Conservation (phyloP, 2,888 invertebrate species). For the Chesias legatella region DNA sequence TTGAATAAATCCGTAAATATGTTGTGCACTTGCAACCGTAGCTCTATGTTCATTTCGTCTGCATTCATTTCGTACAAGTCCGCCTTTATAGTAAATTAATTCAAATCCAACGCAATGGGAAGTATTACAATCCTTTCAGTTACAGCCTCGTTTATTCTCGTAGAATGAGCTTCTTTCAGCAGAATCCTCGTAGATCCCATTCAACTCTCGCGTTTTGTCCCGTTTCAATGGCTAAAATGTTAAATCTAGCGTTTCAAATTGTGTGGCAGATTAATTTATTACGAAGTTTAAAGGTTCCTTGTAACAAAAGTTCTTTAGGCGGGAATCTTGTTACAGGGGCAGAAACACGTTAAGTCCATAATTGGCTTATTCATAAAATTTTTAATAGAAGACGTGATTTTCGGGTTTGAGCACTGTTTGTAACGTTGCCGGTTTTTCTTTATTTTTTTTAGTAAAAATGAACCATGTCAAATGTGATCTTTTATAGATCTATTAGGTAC, state of each 20-base stretch:
- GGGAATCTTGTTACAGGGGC: neutral
- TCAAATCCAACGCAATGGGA: conserved; percentile 7
- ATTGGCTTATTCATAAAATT: too few species aligned
- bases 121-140: conserved; percentile 23
- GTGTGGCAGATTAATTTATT: conserved; percentile 15
- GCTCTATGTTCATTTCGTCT: too few species aligned
- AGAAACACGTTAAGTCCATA: too few species aligned
- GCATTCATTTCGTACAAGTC: too few species aligned
- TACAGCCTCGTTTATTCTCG: conserved; percentile 27
- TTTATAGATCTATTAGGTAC: too few species aligned
- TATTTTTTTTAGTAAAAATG: too few species aligned
- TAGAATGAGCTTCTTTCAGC: conserved; percentile 40
- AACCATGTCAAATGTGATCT: too few species aligned
- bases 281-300: conserved; percentile 3
- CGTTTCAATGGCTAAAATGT: conserved; percentile 29
- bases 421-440: too few species aligned
- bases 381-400: too few species aligned
- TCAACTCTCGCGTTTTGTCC: conserved; percentile 37
- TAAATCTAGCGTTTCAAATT: conserved; percentile 17
- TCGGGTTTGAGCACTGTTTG: too few species aligned
- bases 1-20: too few species aligned
- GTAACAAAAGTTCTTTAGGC: conserved; percentile 2
- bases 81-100: neutral
- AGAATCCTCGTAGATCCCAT: conserved; percentile 35
- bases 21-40: too few species aligned